Percentiles rank a stretch among this genome's conserved stretches.
Evolutionary conservation across 2,797 vertebrate species (phyloP).

Genomic region (Miichthys miiuy): DNA sequence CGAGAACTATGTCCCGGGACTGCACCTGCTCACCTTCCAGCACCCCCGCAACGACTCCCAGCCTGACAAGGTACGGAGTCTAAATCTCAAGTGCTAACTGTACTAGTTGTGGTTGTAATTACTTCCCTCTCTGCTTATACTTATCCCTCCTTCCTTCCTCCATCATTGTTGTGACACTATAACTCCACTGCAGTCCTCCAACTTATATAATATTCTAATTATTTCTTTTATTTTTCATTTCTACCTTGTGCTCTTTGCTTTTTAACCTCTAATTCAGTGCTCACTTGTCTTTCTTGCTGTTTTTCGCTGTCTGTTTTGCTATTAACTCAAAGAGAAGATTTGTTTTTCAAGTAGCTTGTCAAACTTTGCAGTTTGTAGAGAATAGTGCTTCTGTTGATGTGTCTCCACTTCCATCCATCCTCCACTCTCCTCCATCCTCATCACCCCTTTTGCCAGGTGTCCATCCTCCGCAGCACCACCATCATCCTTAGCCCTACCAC

Average conservation of each 20-base stretch:
- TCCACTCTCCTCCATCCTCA: constrained; percentile 59
- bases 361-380: constrained; percentile 61
- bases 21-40: constrained; percentile 95
- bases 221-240: constrained; percentile 2
- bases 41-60: constrained; percentile 95
- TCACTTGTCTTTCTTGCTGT: constrained; percentile 11
- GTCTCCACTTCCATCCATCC: constrained; percentile 67
- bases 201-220: constrained; percentile 20
- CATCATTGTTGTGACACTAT: constrained; percentile 41
- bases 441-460: constrained; percentile 83
- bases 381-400: constrained; percentile 76
- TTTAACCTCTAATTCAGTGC: constrained; percentile 22
- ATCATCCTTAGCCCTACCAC: constrained; percentile 92
- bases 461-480: constrained; percentile 91
- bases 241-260: constrained; percentile 12
- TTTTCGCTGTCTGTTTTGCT: constrained; percentile 49
- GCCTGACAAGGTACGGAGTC: constrained; percentile 92
- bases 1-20: constrained; percentile 94
- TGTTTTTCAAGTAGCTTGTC: constrained; percentile 52
- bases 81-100: constrained; percentile 65
- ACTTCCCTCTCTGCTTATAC: constrained; percentile 56
- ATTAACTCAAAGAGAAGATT: constrained; percentile 45
- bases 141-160: constrained; percentile 74
- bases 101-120: constrained; percentile 67
- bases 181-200: constrained; percentile 24